Conservation (phyloP, 2,113 vertebrate genomes). For the Deroptyus accipitrinus region DNA sequence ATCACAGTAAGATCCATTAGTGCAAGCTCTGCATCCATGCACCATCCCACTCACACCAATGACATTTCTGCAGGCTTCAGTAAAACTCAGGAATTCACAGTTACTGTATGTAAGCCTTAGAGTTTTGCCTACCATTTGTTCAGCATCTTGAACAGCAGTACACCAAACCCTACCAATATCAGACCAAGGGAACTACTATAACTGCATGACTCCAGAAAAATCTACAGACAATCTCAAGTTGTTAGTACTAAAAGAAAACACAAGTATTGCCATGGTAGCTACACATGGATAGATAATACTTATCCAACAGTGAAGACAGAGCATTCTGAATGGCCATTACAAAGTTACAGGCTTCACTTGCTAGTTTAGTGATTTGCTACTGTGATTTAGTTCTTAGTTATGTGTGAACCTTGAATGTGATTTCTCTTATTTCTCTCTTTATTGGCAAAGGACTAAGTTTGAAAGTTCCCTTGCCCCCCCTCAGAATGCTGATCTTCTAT, state of each 20-base stretch:
- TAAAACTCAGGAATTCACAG: not conserved
- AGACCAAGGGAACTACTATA: not conserved
- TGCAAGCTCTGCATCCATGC: not conserved
- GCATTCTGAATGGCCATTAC: not conserved
- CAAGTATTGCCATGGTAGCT: not conserved
- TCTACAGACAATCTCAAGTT: not conserved
- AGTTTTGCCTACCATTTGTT: not conserved
- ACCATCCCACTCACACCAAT: not conserved
- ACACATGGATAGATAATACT: not conserved
- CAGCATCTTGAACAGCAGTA: not conserved
- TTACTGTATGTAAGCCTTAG: not conserved
- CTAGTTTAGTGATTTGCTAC: not conserved
- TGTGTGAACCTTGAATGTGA: not conserved
- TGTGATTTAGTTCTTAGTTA: not conserved
- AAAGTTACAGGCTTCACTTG: not conserved
- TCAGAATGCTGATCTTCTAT: not conserved
- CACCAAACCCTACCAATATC: not conserved
- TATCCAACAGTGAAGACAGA: not conserved
- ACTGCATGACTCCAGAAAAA: not conserved
- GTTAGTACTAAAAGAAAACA: not conserved
- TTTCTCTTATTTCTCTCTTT: not conserved
- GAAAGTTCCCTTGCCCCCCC: accelerated
- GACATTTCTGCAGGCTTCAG: not conserved
- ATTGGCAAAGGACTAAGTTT: not conserved
- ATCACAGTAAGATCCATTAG: not conserved